These are phyloP conservation scores for Orchesella cincta DNA, from an alignment of 1,140 invertebrate species.

Conservation along the genomic window DNA sequence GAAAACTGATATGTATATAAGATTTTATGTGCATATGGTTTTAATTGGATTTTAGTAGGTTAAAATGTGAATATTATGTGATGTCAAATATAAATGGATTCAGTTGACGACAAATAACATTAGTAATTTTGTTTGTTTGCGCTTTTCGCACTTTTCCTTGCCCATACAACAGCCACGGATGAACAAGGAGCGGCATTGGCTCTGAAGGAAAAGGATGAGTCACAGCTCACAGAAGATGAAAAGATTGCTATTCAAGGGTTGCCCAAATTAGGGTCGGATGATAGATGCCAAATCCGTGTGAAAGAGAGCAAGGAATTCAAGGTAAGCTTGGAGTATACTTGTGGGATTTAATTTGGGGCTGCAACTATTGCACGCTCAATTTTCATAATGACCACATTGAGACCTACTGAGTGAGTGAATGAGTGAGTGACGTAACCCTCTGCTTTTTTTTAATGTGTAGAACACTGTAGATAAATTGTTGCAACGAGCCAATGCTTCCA, in stretches of 20 bases:
- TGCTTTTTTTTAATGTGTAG: conserved; percentile 60
- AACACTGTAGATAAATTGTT: conserved; percentile 97
- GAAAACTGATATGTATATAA: neutral
- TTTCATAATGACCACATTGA: no score
- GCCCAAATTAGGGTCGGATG: conserved; percentile 83
- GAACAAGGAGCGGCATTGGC: conserved; percentile 35
- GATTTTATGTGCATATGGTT: no score
- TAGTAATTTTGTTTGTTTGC: conserved; percentile 2
- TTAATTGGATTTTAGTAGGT: no score
- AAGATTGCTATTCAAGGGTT: conserved; percentile 87
- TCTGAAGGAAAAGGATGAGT: conserved; percentile 31
- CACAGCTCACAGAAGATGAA: conserved; percentile 71
- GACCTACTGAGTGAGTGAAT: no score
- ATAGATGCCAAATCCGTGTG: conserved; percentile 80
- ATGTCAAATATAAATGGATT: no score
- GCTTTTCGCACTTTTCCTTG: no score
- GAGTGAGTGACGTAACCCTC: neutral
- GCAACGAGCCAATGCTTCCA: conserved; percentile 90
- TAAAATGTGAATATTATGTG: no score
- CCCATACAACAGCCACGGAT: conserved; percentile 27
- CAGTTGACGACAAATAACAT: no score
- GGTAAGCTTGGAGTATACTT: conserved; percentile 68
- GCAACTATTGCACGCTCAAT: no score
- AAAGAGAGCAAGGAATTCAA: conserved; percentile 99
- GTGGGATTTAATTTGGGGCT: no score